Percentiles rank a stretch among this genome's conserved stretches.
Conservation (phyloP, 2,888 invertebrate species). For the Pseudanteris insignis region DNA sequence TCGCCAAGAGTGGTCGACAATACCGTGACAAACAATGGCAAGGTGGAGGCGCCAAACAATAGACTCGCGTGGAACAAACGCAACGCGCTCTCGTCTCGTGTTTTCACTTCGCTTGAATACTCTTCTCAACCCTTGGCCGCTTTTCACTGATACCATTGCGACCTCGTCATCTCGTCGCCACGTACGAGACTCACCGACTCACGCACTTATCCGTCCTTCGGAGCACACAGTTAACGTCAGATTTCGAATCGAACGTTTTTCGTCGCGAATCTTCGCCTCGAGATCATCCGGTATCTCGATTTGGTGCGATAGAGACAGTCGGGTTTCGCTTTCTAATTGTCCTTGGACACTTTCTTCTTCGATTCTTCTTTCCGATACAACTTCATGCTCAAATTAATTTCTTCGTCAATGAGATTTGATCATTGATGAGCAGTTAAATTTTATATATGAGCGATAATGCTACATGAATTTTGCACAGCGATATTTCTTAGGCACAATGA, state of each 20-base stretch:
- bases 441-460: too few species aligned
- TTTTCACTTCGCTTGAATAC: conserved; percentile 49
- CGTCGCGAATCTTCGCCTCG: conserved; percentile 17
- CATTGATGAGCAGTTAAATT: too few species aligned
- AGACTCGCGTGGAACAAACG: conserved; percentile 65
- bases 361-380: too few species aligned
- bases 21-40: conserved; percentile 63
- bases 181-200: conserved; percentile 32
- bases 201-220: conserved; percentile 26
- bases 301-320: conserved; percentile 21
- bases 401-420: too few species aligned
- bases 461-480: too few species aligned
- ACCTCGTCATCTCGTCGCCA: conserved; percentile 37
- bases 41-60: conserved; percentile 63
- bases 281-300: conserved; percentile 26
- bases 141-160: conserved; percentile 21
- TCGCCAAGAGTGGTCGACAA: conserved; percentile 40
- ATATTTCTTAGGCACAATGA: too few species aligned
- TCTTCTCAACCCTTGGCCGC: conserved; percentile 20
- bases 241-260: conserved; percentile 28
- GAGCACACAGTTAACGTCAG: conserved; percentile 16
- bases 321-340: conserved; percentile 40
- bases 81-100: conserved; percentile 57
- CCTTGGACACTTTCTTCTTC: conserved; percentile 22
- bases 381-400: too few species aligned